Evolutionary conservation across 2,888 invertebrate species (phyloP).

Genomic region (Smittia sp.): DNA sequence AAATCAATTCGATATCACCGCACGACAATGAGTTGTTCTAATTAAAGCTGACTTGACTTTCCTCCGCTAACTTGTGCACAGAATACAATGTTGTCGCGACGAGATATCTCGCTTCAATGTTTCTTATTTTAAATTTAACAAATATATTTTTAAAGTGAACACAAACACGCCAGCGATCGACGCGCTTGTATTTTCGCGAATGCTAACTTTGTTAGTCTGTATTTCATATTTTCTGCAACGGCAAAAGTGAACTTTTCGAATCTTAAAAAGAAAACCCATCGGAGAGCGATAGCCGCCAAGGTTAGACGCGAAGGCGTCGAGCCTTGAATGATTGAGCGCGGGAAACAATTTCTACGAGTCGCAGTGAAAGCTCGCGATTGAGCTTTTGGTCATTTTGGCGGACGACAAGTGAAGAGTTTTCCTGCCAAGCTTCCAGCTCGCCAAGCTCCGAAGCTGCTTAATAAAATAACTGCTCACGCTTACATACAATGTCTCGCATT

Average conservation of each 20-base stretch:
- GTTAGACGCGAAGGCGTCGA: background rate
- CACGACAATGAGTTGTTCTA: background rate
- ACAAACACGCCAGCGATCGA: background rate
- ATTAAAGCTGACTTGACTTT: background rate
- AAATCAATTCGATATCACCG: too few species aligned
- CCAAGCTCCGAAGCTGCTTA: background rate
- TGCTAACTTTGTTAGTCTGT: background rate
- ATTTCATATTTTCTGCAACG: background rate
- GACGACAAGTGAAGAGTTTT: too few species aligned
- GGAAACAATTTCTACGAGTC: background rate
- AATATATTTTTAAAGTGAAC: slow-evolving; percentile 3
- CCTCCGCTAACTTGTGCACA: background rate
- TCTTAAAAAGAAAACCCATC: background rate
- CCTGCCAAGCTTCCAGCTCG: background rate
- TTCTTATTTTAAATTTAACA: slow-evolving; percentile 8
- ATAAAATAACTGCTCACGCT: background rate
- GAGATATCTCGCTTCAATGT: slow-evolving; percentile 3
- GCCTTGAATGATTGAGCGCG: background rate
- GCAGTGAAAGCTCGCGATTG: too few species aligned
- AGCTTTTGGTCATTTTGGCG: too few species aligned
- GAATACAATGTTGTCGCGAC: background rate
- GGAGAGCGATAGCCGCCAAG: background rate
- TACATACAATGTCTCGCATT: background rate
- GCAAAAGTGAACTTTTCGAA: background rate
- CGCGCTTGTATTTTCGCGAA: background rate